Evolutionary conservation across 2,888 invertebrate species (phyloP), one percentile per base, ranked within the genome.

Genomic region (Epinotia demarniana): DNA sequence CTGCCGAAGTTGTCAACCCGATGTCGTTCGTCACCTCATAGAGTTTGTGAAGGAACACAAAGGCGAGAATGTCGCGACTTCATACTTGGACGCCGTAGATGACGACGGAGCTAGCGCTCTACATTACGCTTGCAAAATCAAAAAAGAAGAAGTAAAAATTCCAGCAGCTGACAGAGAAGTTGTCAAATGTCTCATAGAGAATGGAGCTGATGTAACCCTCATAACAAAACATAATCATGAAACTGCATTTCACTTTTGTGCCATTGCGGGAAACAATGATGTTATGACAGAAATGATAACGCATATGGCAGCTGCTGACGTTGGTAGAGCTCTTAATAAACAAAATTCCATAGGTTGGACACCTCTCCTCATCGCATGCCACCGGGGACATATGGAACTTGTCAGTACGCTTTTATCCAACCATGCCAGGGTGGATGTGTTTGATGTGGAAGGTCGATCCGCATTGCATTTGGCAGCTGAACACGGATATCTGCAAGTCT

Each of bases 371-470:
- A 99, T 99, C 82, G 99, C 99, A 23, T 98, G 99, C 84, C 97
- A 99, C 86, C 96, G 98, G 87, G 99, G 99, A 6, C 99, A 99
- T 89, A 97, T 98, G 94, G 98, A 98, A 86, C 96, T 99, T 81
- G 98, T 99, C 60, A 97, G 95, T 85, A 98, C 97, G 77, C 95
- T 99, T 74, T 94, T 99, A 76, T 95, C 97, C 57, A 98, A 99
- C 90, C 99, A 99, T 89, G 99, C 99, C 11, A 96, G 99, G 86
- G 99, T 99, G 19, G 99, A 99, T 89, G 99, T 99, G 0, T 99
- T 99, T 89, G 99, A 99, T 88, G 97, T 96, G 79, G 99, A 99
- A 91, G 98, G 98, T 49, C 94, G 99, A 84, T 99, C 99, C 3
- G 99, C 99, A 0, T 95, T 99, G 68, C 99, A 99, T 90, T 93